These are phyloP conservation scores for Aviceda subcristata DNA, from an alignment of 2,113 vertebrate genomes.

Conservation along the genomic window DNA sequence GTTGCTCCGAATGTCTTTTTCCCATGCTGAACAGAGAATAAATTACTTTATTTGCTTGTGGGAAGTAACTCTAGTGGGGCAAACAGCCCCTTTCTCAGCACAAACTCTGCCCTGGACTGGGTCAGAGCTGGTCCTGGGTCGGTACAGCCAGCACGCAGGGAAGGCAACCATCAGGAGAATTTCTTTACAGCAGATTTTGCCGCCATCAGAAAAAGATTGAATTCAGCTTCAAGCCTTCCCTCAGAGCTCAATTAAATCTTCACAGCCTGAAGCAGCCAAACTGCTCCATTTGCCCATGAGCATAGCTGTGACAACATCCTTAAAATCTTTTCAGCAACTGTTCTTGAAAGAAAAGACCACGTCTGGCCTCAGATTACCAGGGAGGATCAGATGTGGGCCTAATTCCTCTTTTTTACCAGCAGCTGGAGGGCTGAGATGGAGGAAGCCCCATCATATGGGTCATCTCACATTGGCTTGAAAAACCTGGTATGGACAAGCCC, in stretches of 20 bases:
- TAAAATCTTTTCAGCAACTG: neutral
- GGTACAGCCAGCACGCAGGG: fast-evolving
- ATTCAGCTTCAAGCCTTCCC: conserved; percentile 7
- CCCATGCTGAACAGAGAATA: neutral
- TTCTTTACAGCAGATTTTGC: neutral
- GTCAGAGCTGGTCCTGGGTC: neutral
- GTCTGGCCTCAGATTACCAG: neutral
- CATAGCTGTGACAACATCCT: neutral
- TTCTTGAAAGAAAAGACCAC: neutral
- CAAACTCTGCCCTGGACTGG: neutral
- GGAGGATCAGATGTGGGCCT: neutral
- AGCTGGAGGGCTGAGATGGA: neutral
- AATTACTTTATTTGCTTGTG: neutral
- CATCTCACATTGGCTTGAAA: neutral
- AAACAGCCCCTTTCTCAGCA: neutral
- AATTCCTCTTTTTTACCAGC: neutral
- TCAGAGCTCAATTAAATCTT: conserved; percentile 32
- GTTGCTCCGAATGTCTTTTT: neutral
- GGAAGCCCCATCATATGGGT: neutral
- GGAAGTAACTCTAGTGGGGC: neutral
- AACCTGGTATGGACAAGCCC: neutral
- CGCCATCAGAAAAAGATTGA: neutral
- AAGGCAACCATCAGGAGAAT: neutral
- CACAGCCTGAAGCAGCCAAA: conserved; percentile 21
- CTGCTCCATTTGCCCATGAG: neutral